Conservation (phyloP, 2,113 vertebrate species). For the Urocynchramus pylzowi region DNA sequence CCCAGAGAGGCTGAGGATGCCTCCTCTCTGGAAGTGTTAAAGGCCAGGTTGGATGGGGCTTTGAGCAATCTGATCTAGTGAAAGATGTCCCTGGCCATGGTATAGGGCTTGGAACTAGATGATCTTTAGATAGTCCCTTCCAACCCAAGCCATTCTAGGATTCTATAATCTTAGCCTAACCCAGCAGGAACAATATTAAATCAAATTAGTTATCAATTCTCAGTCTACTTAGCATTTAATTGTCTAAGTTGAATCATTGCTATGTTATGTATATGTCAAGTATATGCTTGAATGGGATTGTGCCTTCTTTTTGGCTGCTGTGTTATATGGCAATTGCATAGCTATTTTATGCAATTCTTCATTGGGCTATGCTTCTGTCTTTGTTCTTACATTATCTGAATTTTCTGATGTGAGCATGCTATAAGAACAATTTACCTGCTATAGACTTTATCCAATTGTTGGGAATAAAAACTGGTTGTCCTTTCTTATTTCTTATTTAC, state of each 20-base stretch:
- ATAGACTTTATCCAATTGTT: not conserved
- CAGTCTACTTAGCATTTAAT: not conserved
- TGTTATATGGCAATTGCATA: fast-evolving
- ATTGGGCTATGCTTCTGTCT: not conserved
- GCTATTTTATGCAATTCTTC: not conserved
- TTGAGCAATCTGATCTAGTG: too few relatives aligned
- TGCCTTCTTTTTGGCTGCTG: not conserved
- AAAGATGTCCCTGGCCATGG: not conserved
- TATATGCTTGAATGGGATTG: not conserved
- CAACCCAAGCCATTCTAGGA: not conserved
- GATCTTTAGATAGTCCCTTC: not conserved
- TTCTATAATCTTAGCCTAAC: not conserved
- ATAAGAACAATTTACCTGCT: not conserved
- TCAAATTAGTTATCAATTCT: not conserved
- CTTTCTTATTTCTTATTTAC: not conserved
- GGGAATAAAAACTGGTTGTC: not conserved
- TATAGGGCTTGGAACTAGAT: not conserved
- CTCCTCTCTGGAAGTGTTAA: not conserved
- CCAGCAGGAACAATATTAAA: not conserved
- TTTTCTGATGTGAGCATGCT: not conserved
- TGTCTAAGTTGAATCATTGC: not conserved
- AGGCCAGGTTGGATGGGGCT: not conserved
- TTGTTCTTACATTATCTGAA: not conserved
- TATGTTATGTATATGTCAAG: too few relatives aligned
- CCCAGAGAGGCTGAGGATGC: not conserved